phyloP scores from a whole-genome alignment of 2,888 invertebrate species.

The Gymnoscelis rufifasciata region DNA sequence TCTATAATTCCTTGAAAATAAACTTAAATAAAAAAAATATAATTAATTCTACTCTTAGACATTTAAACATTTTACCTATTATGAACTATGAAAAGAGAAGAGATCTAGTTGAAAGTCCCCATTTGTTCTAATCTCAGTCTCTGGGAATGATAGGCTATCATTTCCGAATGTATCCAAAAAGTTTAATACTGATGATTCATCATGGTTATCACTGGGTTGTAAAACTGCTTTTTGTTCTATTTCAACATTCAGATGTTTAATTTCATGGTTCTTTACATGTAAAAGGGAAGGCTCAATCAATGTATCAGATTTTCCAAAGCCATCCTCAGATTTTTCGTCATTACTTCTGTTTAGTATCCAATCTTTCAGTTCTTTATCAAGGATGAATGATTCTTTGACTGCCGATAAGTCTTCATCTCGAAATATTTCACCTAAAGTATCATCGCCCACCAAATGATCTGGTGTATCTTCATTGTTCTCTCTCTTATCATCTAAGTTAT shows the following conservation, averaged over 20 bases:
- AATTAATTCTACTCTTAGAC: conserved; percentile 28
- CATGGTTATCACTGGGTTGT: conserved; percentile 32
- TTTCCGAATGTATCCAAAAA: conserved; percentile 64
- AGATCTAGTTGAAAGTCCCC: conserved; percentile 68
- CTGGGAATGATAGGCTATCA: conserved; percentile 59
- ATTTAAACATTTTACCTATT: conserved; percentile 29
- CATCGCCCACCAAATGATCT: conserved; percentile 26
- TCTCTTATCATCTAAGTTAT: conserved; percentile 12
- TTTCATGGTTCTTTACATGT: conserved; percentile 45
- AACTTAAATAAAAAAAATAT: conserved; percentile 28
- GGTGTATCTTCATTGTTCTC: conserved; percentile 12
- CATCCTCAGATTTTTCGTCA: conserved; percentile 49
- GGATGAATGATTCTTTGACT: conserved; percentile 44
- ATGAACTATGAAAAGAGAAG: conserved; percentile 63
- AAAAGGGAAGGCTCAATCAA: conserved; percentile 54
- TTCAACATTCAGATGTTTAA: conserved; percentile 26
- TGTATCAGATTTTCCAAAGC: conserved; percentile 50
- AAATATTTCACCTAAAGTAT: conserved; percentile 48
- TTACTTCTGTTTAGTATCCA: conserved; percentile 49
- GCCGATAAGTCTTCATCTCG: conserved; percentile 46
- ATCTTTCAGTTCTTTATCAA: conserved; percentile 48
- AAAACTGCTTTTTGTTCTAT: conserved; percentile 26
- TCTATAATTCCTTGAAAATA: conserved; percentile 36
- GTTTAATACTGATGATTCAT: conserved; percentile 63
- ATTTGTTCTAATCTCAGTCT: conserved; percentile 64